These are phyloP conservation scores for Osmerus mordax DNA, from an alignment of 2,113 vertebrate genomes.

Conservation along the genomic window DNA sequence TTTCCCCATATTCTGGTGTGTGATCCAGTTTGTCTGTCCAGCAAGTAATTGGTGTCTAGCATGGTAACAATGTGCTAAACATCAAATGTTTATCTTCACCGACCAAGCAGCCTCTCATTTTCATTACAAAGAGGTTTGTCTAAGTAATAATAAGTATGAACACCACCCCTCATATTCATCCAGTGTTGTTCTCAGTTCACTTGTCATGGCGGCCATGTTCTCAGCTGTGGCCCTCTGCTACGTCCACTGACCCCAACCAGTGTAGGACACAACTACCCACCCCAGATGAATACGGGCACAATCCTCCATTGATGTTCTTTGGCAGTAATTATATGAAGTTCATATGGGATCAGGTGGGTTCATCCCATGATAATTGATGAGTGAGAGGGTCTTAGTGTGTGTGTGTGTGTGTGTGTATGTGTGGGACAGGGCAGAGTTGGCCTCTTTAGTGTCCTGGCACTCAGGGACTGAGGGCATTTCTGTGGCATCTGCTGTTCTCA, in stretches of 20 bases:
- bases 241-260: conserved; percentile 4
- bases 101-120: neutral
- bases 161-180: neutral
- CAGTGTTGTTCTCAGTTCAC: neutral
- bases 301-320: conserved; percentile 3
- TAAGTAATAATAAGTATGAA: neutral
- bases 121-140: neutral
- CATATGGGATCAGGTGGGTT: conserved; percentile 9
- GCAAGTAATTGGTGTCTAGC: no score
- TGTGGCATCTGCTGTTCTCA: conserved; percentile 67
- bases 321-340: neutral
- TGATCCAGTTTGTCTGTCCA: no score
- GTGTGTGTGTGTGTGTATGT: neutral
- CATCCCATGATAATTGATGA: neutral
- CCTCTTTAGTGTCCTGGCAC: conserved; percentile 31
- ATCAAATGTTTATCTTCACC: neutral
- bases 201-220: neutral
- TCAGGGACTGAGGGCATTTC: conserved; percentile 41
- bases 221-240: neutral
- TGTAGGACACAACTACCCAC: neutral
- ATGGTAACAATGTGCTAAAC: neutral
- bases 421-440: neutral
- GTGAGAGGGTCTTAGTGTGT: neutral
- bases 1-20: no score
- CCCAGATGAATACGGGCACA: neutral